phyloP scores from a whole-genome alignment of 2,888 invertebrate species.

The Hirudinaria manillensis region DNA sequence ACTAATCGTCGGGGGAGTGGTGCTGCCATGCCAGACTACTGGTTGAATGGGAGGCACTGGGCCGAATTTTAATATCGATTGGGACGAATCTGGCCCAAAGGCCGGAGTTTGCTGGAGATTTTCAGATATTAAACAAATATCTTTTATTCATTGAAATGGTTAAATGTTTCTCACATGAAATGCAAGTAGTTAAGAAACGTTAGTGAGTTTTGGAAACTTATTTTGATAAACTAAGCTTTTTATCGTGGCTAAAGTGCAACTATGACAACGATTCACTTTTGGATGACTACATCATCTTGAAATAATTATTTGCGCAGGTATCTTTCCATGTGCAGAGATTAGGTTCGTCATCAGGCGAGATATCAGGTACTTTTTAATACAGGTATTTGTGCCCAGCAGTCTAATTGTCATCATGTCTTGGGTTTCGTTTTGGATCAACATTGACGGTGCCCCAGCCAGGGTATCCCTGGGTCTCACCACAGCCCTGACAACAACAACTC shows the following conservation, averaged over 20 bases:
- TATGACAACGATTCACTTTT: not conserved
- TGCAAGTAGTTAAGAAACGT: too few species aligned
- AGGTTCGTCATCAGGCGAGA: slow-evolving; percentile 27
- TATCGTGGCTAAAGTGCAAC: not conserved
- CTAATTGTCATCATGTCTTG: slow-evolving; percentile 29
- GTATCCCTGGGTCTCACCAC: slow-evolving; percentile 26
- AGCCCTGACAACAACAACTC: slow-evolving; percentile 27
- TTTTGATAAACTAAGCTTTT: too few species aligned
- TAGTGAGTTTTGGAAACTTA: too few species aligned
- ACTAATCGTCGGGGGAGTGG: too few species aligned
- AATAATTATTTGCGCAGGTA: slow-evolving; percentile 6
- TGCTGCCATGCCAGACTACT: too few species aligned
- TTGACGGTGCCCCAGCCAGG: slow-evolving; percentile 28
- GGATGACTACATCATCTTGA: not conserved
- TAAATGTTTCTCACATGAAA: too few species aligned
- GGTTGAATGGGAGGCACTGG: too few species aligned
- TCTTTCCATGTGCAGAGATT: slow-evolving; percentile 25
- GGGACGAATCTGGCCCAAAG: too few species aligned
- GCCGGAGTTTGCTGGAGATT: too few species aligned
- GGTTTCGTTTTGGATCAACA: slow-evolving; percentile 29
- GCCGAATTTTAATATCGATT: too few species aligned
- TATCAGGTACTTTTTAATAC: slow-evolving; percentile 30
- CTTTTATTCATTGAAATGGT: too few species aligned
- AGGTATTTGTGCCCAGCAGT: slow-evolving; percentile 25
- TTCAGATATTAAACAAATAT: too few species aligned